A percentile compares a stretch with the other conserved stretches of the same genome.
Evolutionary conservation across 2,888 invertebrate genomes (phyloP).

Genomic region (Encarsia formosa): DNA sequence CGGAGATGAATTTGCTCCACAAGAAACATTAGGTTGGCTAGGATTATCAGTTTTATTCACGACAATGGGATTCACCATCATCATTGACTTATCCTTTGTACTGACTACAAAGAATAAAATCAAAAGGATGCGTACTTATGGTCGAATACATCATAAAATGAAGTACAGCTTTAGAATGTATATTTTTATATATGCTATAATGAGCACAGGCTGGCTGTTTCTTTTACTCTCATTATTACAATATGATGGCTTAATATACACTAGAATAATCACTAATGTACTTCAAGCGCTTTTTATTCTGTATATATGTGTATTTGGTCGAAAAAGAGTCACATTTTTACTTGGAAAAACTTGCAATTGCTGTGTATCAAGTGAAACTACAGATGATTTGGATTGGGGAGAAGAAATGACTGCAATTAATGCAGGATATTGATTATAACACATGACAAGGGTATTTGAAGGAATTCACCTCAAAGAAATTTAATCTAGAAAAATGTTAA

Average conservation of each 20-base stretch:
- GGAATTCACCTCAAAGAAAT: background rate
- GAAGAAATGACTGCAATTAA: constrained; percentile 88
- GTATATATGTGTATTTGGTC: constrained; percentile 73
- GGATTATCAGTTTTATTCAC: constrained; percentile 80
- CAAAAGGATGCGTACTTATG: constrained; percentile 77
- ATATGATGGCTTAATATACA: constrained; percentile 69
- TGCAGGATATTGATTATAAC: constrained; percentile 55
- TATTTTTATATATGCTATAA: constrained; percentile 67
- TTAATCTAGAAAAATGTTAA: background rate
- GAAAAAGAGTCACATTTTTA: constrained; percentile 74
- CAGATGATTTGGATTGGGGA: constrained; percentile 78
- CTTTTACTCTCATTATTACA: constrained; percentile 72
- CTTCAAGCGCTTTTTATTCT: constrained; percentile 70
- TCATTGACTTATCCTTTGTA: constrained; percentile 76
- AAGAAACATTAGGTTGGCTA: constrained; percentile 76
- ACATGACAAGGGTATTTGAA: background rate
- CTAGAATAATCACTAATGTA: constrained; percentile 72
- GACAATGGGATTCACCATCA: constrained; percentile 74
- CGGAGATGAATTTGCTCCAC: constrained; percentile 52
- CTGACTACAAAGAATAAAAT: constrained; percentile 75
- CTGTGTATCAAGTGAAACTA: constrained; percentile 58
- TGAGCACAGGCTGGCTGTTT: constrained; percentile 75
- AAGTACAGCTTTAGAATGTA: constrained; percentile 82
- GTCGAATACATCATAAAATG: constrained; percentile 80
- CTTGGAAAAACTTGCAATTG: constrained; percentile 71